Percentiles rank a stretch among this genome's conserved stretches.
Evolutionary conservation across 2,888 invertebrate genomes (phyloP).

Genomic region (Griposia aprilina): DNA sequence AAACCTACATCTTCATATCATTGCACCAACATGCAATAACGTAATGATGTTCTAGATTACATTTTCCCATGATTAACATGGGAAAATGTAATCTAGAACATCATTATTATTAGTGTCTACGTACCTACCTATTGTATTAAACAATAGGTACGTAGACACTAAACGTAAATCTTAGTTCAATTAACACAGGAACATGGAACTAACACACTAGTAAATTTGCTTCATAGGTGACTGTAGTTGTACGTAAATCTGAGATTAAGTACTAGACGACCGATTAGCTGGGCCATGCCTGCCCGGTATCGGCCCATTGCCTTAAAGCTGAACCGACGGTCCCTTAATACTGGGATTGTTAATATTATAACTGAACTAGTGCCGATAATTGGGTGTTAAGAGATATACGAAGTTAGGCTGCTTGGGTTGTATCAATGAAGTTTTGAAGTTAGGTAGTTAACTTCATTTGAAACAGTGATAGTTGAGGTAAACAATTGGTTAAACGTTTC

Average conservation of each 20-base stretch:
- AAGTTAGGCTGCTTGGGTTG: conserved; percentile 27
- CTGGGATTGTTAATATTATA: conserved; percentile 52
- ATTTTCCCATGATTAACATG: background rate
- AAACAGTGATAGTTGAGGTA: background rate
- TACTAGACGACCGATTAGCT: conserved; percentile 60
- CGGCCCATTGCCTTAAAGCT: conserved; percentile 61
- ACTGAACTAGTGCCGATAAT: conserved; percentile 54
- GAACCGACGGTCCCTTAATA: conserved; percentile 36
- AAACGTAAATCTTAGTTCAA: conserved; percentile 56
- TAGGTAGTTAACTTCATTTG: background rate
- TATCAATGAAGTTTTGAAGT: conserved; percentile 23
- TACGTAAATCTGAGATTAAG: conserved; percentile 68
- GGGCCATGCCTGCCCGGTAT: conserved; percentile 41
- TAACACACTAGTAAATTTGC: conserved; percentile 51
- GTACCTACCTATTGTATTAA: too few species aligned
- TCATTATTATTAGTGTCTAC: too few species aligned
- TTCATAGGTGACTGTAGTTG: conserved; percentile 40
- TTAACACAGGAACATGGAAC: conserved; percentile 43
- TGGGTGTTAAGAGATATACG: conserved; percentile 39
- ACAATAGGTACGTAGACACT: background rate
- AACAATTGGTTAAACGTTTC: background rate
- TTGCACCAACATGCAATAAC: conserved; percentile 1
- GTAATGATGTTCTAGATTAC: background rate
- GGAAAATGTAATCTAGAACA: too few species aligned
- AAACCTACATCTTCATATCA: background rate